Percentiles rank a stretch among this genome's conserved stretches.
Evolutionary conservation across 35 echinoderm and acorn worm species (phyloP).

Genomic region (Patiria miniata): DNA sequence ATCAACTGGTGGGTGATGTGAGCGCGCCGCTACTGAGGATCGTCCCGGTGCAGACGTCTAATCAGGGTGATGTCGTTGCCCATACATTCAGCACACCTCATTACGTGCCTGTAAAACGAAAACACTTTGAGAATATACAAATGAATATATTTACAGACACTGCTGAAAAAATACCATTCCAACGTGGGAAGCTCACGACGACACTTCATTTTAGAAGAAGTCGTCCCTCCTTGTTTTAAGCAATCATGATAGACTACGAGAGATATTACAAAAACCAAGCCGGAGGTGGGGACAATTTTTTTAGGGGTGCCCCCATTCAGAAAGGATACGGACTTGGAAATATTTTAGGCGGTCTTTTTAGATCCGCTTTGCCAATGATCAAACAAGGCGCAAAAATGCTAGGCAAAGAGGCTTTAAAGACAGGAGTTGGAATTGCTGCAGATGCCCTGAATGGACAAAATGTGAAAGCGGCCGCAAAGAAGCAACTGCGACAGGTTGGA

Average conservation of each 20-base stretch:
- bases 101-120: slow-evolving; percentile 28
- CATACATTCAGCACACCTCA: slow-evolving; percentile 14
- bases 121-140: slow-evolving; percentile 31
- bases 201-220: slow-evolving; percentile 66
- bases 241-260: neutral
- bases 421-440: slow-evolving; percentile 54
- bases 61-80: neutral
- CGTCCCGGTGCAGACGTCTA: neutral
- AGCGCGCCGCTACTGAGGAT: slow-evolving; percentile 28
- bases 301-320: slow-evolving; percentile 33
- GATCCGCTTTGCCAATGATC: no score
- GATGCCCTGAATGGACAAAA: slow-evolving; percentile 33
- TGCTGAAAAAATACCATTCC: slow-evolving; percentile 54
- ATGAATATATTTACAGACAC: slow-evolving; percentile 53
- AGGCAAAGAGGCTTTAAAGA: no score
- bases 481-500: neutral
- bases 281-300: slow-evolving; percentile 18
- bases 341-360: slow-evolving; percentile 61
- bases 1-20: slow-evolving; percentile 41
- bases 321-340: slow-evolving; percentile 65
- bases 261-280: slow-evolving; percentile 11
- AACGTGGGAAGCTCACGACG: slow-evolving; percentile 42
- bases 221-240: slow-evolving; percentile 47
- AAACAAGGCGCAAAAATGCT: slow-evolving; percentile 58
- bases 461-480: slow-evolving; percentile 16